These are phyloP conservation scores for Octonoba sinensis DNA, from an alignment of 2,888 invertebrate species.

Conservation along the genomic window DNA sequence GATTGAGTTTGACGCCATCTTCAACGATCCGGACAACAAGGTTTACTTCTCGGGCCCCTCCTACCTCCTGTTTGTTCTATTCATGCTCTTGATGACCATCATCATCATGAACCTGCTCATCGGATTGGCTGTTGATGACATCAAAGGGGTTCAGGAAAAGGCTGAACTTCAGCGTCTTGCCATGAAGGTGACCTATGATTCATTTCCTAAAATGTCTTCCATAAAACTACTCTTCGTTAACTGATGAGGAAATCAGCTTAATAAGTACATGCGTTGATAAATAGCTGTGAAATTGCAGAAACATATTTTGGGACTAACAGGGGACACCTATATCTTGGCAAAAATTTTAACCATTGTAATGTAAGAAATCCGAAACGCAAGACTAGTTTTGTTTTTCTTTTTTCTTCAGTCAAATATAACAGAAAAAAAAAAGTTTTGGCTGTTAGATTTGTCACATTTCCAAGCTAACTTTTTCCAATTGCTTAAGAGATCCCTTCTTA, in stretches of 20 bases:
- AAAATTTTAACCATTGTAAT: no score
- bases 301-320: no score
- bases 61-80: conserved; percentile 71
- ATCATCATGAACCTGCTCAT: conserved; percentile 72
- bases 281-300: background rate
- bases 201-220: no score
- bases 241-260: background rate
- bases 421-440: no score
- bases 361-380: no score
- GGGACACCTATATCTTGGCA: no score
- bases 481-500: no score
- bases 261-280: background rate
- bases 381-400: no score
- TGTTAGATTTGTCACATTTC: no score
- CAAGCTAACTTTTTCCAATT: no score
- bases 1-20: conserved; percentile 70
- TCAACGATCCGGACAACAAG: conserved; percentile 67
- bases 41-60: conserved; percentile 68
- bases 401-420: no score
- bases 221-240: background rate
- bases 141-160: conserved; percentile 74
- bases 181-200: conserved; percentile 70
- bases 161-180: conserved; percentile 72
- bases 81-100: conserved; percentile 70
- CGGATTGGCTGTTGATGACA: conserved; percentile 75